Percentiles rank a stretch among this genome's conserved stretches.
Conservation (phyloP, 2,888 invertebrate species). For the Chromoteleia sp. region DNA sequence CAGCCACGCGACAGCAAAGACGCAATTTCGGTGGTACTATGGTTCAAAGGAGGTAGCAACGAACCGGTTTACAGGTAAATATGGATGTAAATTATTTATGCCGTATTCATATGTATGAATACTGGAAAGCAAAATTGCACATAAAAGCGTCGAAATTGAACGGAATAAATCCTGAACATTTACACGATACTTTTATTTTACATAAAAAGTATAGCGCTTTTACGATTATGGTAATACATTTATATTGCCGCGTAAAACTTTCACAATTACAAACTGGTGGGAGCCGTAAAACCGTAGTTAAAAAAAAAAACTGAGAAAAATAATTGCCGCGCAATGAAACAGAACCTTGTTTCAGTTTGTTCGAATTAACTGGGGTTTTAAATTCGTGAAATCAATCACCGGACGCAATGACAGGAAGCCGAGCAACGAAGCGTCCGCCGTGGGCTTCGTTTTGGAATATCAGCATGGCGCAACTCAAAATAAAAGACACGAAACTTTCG, state of each 20-base stretch:
- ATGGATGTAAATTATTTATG: conserved; percentile 57
- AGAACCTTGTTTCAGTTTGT: conserved; percentile 3
- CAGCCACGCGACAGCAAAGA: conserved; percentile 92
- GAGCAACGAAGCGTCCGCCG: background rate
- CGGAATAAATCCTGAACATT: conserved; percentile 17
- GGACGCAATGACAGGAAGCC: background rate
- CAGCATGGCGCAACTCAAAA: conserved; percentile 48
- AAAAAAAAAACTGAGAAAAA: conserved; percentile 20
- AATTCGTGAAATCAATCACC: conserved; percentile 31
- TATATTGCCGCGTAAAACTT: conserved; percentile 32
- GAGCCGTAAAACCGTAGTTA: conserved; percentile 23
- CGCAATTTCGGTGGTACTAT: conserved; percentile 94
- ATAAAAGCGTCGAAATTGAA: conserved; percentile 30
- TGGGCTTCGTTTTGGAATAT: conserved; percentile 48
- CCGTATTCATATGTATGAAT: conserved; percentile 42
- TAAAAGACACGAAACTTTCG: conserved; percentile 61
- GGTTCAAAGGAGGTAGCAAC: conserved; percentile 95
- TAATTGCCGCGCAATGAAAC: conserved; percentile 26
- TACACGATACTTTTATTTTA: conserved; percentile 17
- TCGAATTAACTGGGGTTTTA: background rate
- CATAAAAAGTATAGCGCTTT: conserved; percentile 19
- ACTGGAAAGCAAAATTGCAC: conserved; percentile 28
- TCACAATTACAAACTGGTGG: conserved; percentile 13
- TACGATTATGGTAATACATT: conserved; percentile 35
- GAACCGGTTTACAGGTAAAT: conserved; percentile 91